Base-by-base conservation (phyloP, 2,888 invertebrate species). In the Zhengitettix transpicula region DNA sequence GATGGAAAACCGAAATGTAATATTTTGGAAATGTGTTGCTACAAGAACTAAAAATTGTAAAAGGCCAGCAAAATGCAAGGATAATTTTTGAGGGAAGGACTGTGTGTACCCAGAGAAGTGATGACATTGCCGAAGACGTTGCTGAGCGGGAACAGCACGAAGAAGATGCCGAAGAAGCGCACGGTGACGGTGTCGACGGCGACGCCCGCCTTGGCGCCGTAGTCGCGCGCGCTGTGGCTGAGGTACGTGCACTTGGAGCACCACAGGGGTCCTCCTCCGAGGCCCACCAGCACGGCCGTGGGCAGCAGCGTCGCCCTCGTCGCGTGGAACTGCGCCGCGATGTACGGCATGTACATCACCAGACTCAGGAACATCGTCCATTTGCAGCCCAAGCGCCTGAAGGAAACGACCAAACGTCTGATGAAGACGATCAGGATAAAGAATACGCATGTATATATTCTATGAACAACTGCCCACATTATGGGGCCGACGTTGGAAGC, bases 111-210 rank as follows among this genome's bases (percentile, higher is more conserved):
- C 64, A 87, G 81, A 0, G 91, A 93, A 28, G 92, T 91, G 63
- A 93, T 84, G 10, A 95, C 80, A 72, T 95, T 95, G 0, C 95
- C 95, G 88, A 91, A 90, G 56, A 95, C 89, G 76, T 94, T 89
- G n/a, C 94, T 89, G 79, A 92, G 85, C 73, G 95, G 94, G 72
- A 92, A 95, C 71, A 95, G 89, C 84, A 94, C 89, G 78, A 95
- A 97, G 77, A 97, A 97, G 9, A 94, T 79, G 0, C 96, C 96
- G 71, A 96, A 96, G 75, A 95, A 95, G 67, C 90, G 78, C 12
- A 92, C 90, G 17, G 15, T 15, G 55, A 56, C 47, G 17, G n/a
- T 15, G 12, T 89, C 84, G 9, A 82, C 77, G 5, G 16, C 12
- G 9, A 82, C 77, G 28, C 79, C 72, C 1, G 84, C 78, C 14